Conservation (phyloP, 30 jellyfish, hydroid and myxozoan genomes). For the Pelagia noctiluca region DNA sequence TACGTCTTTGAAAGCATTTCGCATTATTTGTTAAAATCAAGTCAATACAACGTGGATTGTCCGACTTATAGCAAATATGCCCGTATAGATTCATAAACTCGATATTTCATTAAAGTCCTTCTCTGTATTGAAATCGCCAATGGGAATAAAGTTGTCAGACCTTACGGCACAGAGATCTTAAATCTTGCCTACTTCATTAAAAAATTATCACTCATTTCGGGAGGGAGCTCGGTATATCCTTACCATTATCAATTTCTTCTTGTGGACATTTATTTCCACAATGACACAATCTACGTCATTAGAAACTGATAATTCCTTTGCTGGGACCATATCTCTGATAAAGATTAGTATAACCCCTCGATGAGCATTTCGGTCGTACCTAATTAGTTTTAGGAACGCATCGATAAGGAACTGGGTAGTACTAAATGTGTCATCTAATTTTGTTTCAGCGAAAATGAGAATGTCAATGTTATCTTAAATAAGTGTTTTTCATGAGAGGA, state of each 20-base stretch:
- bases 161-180: slow-evolving; percentile 15
- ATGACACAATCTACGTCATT: slow-evolving; percentile 22
- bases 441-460: slow-evolving; percentile 22
- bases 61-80: too few species aligned
- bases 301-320: neutral
- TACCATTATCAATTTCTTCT: slow-evolving; percentile 45
- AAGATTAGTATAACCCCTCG: slow-evolving; percentile 14
- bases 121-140: too few species aligned
- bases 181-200: neutral
- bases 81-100: too few species aligned
- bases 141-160: too few species aligned
- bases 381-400: neutral
- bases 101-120: too few species aligned
- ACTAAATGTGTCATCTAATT: slow-evolving; percentile 16
- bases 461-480: slow-evolving; percentile 27
- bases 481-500: neutral
- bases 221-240: slow-evolving; percentile 3
- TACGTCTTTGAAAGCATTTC: too few species aligned
- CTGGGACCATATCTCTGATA: slow-evolving; percentile 5
- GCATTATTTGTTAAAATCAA: too few species aligned
- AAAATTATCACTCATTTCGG: slow-evolving; percentile 25
- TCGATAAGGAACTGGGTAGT: slow-evolving; percentile 20
- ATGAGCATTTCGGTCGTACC: slow-evolving; percentile 16
- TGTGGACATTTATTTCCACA: slow-evolving; percentile 46
- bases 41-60: too few species aligned